Percentiles rank a stretch among this genome's conserved stretches.
These are phyloP conservation scores for Callionymus lyra DNA, from an alignment of 2,113 vertebrate genomes.

Conservation along the genomic window DNA sequence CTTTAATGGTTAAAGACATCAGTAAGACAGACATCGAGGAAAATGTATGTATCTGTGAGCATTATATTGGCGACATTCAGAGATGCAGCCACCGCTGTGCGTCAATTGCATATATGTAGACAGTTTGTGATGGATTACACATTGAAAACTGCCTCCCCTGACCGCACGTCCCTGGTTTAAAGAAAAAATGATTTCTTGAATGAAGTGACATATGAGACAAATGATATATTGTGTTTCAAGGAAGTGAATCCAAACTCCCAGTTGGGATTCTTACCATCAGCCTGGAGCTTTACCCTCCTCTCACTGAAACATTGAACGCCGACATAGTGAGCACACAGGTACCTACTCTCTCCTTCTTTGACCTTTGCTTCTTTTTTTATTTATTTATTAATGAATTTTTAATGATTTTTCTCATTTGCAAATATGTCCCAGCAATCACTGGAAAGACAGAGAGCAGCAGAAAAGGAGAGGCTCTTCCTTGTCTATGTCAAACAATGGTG, in stretches of 20 bases:
- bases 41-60: too few relatives aligned
- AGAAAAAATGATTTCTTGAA: too few relatives aligned
- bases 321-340: conserved; percentile 90
- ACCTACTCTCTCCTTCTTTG: conserved; percentile 11
- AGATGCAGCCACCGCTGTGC: too few relatives aligned
- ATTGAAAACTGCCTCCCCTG: too few relatives aligned
- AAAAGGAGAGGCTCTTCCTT: conserved; percentile 89
- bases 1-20: too few relatives aligned
- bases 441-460: conserved; percentile 84
- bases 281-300: conserved; percentile 85
- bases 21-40: too few relatives aligned
- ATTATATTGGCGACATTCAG: too few relatives aligned
- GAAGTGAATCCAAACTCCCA: conserved; percentile 87
- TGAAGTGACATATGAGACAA: too few relatives aligned
- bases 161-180: too few relatives aligned
- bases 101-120: too few relatives aligned
- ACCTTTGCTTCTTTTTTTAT: conserved; percentile 1
- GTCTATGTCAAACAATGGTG: conserved; percentile 98
- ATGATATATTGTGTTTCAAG: conserved; percentile 56
- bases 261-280: conserved; percentile 87
- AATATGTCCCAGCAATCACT: conserved; percentile 72
- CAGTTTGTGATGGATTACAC: too few relatives aligned
- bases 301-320: conserved; percentile 70
- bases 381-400: conserved; percentile 6
- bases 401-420: conserved; percentile 13